Base-by-base conservation (phyloP, 2,888 invertebrate species). In the Rhabditoides inermis region DNA sequence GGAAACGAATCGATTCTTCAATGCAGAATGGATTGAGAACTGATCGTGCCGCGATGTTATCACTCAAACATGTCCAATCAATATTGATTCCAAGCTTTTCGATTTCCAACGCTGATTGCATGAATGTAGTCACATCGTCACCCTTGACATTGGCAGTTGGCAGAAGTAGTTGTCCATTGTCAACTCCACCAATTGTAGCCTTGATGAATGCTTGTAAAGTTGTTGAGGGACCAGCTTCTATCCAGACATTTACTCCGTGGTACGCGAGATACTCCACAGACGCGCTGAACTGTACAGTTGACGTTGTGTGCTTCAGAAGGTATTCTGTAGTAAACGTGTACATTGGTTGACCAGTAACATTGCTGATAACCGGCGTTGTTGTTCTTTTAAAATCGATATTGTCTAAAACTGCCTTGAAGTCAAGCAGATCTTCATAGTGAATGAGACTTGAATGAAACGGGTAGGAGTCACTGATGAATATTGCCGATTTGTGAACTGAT, bases 401-500 rank as follows among this genome's bases (percentile, higher is more conserved):
- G 3, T 54, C 37, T 10, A 62, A 35, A 12, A 61, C 54, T 49
- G 39, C 22, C 5, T 56, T 53, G 35, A 69, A 44, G 6, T 46
- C 56, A 25, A 47, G 26, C 2, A 69, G 48, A 48, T 69, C 61
- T 23, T 61, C 46, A 27, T 63, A 60, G 42, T 49, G 45, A 44
- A 69, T 63, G 10, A 68, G 50, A 20, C 52, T 49, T 23, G 65
- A 65, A 51, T 70, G 70, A 53, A 70, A 70, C 15, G 69, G 67
- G 45, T 65, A 70, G 27, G 53, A 48, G n/a, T 55, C 51, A 44
- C 64, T 69, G n/a, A 70, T 60, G 25, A 58, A 56, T 23, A 59
- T 68, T n/a, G 58, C 57, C 12, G 52, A 32, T 15, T 35, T 32
- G 22, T 30, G 15, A 20, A 23, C 12, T 1, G 30, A 22, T 23